phyloP scores from a whole-genome alignment of 2,797 vertebrate genomes.

The Yasuhikotakia modesta region DNA sequence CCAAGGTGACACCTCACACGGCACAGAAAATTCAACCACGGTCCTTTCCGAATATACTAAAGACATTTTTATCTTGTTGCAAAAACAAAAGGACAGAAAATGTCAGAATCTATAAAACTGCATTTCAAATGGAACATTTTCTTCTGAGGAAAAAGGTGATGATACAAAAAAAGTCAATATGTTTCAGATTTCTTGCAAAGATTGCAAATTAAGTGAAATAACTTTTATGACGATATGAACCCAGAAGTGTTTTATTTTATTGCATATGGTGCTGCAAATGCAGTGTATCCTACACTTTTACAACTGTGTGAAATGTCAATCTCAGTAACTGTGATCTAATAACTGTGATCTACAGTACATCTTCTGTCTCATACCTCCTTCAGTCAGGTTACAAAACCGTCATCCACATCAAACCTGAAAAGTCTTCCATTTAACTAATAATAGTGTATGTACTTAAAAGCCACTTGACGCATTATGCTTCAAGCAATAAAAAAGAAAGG shows the following conservation, averaged over 20 bases:
- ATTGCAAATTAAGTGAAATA: background rate
- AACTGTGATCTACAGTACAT: too few relatives aligned
- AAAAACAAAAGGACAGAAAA: conserved; percentile 6
- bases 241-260: background rate
- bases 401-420: too few relatives aligned
- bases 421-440: too few relatives aligned
- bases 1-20: conserved; percentile 59
- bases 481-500: too few relatives aligned
- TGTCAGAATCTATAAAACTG: conserved; percentile 15
- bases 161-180: conserved; percentile 16
- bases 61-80: conserved; percentile 3
- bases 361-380: too few relatives aligned
- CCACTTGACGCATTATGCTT: too few relatives aligned
- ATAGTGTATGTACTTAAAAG: too few relatives aligned
- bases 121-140: background rate
- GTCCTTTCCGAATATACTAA: conserved; percentile 46
- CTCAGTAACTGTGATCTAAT: background rate
- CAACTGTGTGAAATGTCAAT: background rate
- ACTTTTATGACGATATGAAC: background rate
- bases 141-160: background rate
- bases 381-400: too few relatives aligned
- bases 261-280: background rate
- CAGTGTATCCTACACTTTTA: too few relatives aligned
- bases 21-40: conserved; percentile 55
- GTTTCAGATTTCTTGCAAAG: background rate